Conservation (phyloP, 2,888 invertebrate genomes). For the Diarsia mendica region DNA sequence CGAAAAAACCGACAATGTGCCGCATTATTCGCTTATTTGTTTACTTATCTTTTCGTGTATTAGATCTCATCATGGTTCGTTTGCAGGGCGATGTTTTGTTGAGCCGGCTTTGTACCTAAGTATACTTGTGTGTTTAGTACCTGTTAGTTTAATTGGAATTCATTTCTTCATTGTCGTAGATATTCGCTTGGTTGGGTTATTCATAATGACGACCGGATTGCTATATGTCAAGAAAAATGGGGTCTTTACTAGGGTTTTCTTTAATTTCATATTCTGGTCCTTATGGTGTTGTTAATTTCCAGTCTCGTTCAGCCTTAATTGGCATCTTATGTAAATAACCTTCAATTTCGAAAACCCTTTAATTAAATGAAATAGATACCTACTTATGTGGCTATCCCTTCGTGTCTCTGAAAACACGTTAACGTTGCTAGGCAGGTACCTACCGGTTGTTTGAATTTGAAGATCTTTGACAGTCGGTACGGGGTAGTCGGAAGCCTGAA, state of each 20-base stretch:
- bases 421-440: no score
- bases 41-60: constrained; percentile 69
- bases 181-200: background rate
- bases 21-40: constrained; percentile 73
- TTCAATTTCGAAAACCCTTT: background rate
- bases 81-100: constrained; percentile 43
- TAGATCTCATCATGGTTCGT: constrained; percentile 56
- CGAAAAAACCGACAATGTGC: constrained; percentile 73
- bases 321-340: background rate
- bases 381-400: background rate
- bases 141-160: constrained; percentile 31
- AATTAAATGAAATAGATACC: no score
- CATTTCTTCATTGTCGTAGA: constrained; percentile 13
- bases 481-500: background rate
- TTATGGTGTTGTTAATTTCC: background rate
- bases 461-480: background rate
- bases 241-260: background rate
- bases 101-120: constrained; percentile 7
- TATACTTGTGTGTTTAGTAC: constrained; percentile 12
- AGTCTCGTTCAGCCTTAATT: background rate
- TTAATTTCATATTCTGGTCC: background rate
- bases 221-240: background rate
- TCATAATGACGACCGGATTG: background rate
- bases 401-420: background rate
- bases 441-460: background rate